phyloP scores from a whole-genome alignment of 2,797 vertebrate species.

The Sternotherus odoratus region DNA sequence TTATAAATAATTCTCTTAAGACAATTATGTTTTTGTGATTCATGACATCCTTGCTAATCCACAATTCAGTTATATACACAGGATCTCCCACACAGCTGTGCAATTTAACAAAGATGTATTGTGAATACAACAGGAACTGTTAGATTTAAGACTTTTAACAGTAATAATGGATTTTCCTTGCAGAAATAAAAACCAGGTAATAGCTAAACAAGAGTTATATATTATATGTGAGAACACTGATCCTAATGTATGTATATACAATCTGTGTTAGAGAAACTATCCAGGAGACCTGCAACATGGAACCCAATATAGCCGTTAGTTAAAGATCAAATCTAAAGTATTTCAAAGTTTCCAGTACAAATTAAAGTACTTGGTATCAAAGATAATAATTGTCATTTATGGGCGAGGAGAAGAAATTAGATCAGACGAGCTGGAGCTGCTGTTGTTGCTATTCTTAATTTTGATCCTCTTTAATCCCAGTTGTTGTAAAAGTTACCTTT shows the following conservation, averaged over 20 bases:
- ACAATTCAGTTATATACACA: not conserved
- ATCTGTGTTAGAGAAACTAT: not conserved
- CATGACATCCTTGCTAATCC: not conserved
- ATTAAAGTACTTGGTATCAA: not conserved
- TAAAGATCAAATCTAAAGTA: not conserved
- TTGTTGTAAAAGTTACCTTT: not conserved
- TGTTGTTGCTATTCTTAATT: not conserved
- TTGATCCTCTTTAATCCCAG: not conserved
- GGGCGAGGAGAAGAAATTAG: not conserved
- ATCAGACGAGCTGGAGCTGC: not conserved
- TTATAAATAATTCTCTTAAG: not conserved
- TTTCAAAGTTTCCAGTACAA: not conserved
- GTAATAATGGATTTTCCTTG: not conserved
- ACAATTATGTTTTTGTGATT: not conserved
- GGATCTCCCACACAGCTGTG: accelerated
- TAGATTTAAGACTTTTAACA: not conserved
- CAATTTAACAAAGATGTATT: not conserved
- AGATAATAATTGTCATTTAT: not conserved
- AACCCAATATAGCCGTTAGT: not conserved
- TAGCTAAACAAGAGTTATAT: not conserved
- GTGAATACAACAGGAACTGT: not conserved
- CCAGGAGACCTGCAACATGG: not conserved
- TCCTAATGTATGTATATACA: not conserved
- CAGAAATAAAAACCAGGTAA: not conserved
- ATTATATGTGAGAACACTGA: not conserved